A percentile compares a stretch with the other conserved stretches of the same genome.
Conservation (phyloP, 1,140 invertebrate species). For the Hypsibius dujardini region DNA sequence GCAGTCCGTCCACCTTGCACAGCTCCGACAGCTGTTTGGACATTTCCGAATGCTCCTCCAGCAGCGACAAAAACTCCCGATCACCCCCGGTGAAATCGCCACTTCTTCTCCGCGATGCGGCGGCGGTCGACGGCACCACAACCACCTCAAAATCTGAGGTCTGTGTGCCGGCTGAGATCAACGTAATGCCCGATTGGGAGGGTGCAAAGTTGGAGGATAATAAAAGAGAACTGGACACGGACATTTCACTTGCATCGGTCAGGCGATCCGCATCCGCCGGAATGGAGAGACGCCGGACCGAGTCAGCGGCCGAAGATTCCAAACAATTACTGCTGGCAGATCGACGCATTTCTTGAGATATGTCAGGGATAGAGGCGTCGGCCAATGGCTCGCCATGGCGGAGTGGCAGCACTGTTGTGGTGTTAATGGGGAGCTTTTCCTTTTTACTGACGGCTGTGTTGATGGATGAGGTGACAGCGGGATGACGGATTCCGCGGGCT, state of each 20-base stretch:
- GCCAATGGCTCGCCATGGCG: no score
- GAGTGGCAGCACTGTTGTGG: no score
- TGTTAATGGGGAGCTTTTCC: neutral
- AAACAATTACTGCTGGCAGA: conserved; percentile 9
- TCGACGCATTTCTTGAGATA: neutral
- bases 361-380: no score
- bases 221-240: neutral
- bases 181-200: neutral
- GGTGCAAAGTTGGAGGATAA: neutral
- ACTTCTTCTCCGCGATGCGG: no score
- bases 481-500: neutral
- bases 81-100: no score
- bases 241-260: neutral
- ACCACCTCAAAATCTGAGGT: neutral
- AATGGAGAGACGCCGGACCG: neutral
- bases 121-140: no score
- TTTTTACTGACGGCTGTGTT: neutral
- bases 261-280: neutral
- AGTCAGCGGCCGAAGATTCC: neutral
- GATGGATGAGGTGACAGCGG: neutral
- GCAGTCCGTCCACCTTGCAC: no score
- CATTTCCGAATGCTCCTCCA: no score
- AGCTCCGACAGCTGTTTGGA: no score
- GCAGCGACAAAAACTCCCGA: no score
- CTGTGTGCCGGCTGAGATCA: conserved; percentile 4